phyloP scores from a whole-genome alignment of 1,140 invertebrate species.

The Orius insidiosus region DNA sequence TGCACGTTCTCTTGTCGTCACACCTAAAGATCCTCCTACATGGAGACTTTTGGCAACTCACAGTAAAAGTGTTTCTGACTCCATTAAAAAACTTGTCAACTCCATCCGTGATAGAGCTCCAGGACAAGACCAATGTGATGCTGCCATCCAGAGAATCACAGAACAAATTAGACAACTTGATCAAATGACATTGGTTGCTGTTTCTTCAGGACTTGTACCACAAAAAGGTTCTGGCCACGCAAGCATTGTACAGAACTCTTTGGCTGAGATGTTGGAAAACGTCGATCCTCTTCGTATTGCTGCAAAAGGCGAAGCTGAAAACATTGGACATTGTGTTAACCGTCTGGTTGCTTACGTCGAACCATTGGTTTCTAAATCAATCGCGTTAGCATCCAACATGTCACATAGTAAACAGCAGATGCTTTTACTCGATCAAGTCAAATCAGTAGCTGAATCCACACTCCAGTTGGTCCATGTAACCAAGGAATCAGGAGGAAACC shows the following conservation, averaged over 20 bases:
- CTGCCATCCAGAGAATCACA: constrained; percentile 61
- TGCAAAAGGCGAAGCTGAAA: constrained; percentile 81
- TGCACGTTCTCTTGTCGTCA: constrained; percentile 74
- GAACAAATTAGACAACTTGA: constrained; percentile 66
- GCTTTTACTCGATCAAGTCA: constrained; percentile 75
- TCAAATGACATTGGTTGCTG: constrained; percentile 67
- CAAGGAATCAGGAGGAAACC: constrained; percentile 83
- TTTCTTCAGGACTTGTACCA: constrained; percentile 60
- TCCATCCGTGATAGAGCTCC: constrained; percentile 90
- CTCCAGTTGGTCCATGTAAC: constrained; percentile 68
- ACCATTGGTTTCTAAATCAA: constrained; percentile 60
- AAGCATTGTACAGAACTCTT: constrained; percentile 58
- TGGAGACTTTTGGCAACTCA: constrained; percentile 84
- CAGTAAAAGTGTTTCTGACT: constrained; percentile 89
- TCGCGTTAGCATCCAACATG: constrained; percentile 79
- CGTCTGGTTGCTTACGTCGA: constrained; percentile 72
- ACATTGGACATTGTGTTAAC: constrained; percentile 68
- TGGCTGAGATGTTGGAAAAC: constrained; percentile 56
- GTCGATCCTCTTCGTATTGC: constrained; percentile 65
- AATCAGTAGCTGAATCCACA: constrained; percentile 83
- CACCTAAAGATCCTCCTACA: constrained; percentile 76
- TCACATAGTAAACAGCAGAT: constrained; percentile 80
- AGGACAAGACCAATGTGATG: constrained; percentile 83
- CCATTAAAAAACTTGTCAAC: constrained; percentile 82
- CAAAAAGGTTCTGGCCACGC: constrained; percentile 62